phyloP scores from a whole-genome alignment of 2,113 vertebrate species.

The Rhagologus leucostigma region DNA sequence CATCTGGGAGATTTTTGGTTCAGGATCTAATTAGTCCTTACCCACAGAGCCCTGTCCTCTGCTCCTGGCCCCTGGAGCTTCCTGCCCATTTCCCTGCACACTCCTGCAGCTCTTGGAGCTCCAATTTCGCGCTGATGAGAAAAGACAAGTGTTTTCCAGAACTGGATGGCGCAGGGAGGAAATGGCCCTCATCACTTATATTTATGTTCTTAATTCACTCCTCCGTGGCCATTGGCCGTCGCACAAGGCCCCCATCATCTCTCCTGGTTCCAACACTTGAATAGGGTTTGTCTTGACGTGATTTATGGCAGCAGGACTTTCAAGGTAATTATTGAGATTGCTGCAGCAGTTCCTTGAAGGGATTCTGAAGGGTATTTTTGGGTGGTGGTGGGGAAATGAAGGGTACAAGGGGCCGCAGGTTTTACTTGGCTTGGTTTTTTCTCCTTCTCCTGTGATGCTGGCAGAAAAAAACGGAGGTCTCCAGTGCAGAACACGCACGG shows the following conservation, averaged over 20 bases:
- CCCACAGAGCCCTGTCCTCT: background rate
- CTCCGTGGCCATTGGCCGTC: background rate
- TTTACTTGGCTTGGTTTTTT: background rate
- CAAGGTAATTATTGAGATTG: conserved; percentile 35
- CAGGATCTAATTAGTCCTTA: background rate
- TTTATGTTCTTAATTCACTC: conserved; percentile 40
- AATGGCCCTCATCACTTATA: conserved; percentile 6
- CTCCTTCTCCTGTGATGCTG: background rate
- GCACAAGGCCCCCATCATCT: conserved; percentile 4
- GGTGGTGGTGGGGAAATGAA: background rate
- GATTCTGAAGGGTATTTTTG: background rate
- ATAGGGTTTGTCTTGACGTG: background rate
- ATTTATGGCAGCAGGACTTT: conserved; percentile 14
- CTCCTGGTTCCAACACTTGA: background rate
- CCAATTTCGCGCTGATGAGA: background rate
- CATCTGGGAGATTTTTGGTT: background rate
- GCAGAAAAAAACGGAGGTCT: background rate
- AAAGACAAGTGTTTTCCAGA: background rate
- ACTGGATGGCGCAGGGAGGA: background rate
- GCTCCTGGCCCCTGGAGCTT: background rate
- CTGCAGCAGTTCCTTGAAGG: conserved; percentile 1
- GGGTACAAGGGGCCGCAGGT: background rate
- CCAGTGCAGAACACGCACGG: background rate
- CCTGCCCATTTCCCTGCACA: rapidly evolving
- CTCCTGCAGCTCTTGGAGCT: background rate